Evolutionary conservation across 2,113 vertebrate genomes (phyloP), one percentile per base, ranked within the genome.

Genomic region (Centrocercus urophasianus): DNA sequence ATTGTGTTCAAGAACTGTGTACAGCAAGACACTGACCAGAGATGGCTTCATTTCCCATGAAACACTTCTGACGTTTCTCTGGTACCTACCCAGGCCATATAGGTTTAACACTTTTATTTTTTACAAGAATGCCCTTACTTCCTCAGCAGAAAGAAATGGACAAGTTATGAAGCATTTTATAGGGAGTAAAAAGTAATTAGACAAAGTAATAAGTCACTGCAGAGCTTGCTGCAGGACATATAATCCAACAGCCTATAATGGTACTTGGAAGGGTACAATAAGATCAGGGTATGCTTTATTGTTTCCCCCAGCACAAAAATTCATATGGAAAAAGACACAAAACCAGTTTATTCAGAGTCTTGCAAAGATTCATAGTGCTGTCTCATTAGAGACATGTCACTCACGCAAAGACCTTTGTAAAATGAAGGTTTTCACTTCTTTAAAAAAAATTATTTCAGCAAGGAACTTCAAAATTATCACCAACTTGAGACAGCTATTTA

Each of bases 111-210:
- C 32, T 83, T 79, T 90, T 74, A 21, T 79, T 89, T 94, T 71
- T 73, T 42, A 20, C 8, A 69, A 74, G 36, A 86, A 73, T 79
- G 38, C 30, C 7, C 40, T 82, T 30, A 69, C 65, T 93, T 82
- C 60, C 56, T 65, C 56, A 78, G 54, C 42, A 81, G 32, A 71
- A 73, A 69, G 50, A 34, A 92, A 73, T 48, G 14, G 32, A 76
- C 43, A 80, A 83, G 36, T 88, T 88, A 73, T 48, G 20, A 74
- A 83, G 43, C 27, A 74, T 81, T 91, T 95, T 66, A 89, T 12
- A 81, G 76, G 91, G 96, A 94, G 80, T 52, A 89, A 67, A 78
- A 95, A 69, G 25, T 64, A 88, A 91, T 95, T 91, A 90, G 88
- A 78, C 32, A 80, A 93, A 91, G 73, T 52, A 86, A 88, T 91